Evolutionary conservation across 2,113 vertebrate genomes (phyloP).

Genomic region (Entomyzon cyanotis): DNA sequence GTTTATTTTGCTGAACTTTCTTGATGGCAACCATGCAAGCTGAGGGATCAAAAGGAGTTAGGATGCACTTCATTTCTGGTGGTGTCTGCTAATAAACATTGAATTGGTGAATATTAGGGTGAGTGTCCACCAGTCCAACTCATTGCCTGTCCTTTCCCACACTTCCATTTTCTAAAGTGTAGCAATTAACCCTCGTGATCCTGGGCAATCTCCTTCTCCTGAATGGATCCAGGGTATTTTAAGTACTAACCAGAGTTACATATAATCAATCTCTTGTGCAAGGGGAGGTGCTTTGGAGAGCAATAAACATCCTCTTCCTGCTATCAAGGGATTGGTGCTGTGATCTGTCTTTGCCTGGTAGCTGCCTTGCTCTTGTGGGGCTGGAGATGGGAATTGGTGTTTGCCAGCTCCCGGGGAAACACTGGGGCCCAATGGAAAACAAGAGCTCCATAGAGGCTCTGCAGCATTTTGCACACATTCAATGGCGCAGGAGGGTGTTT

Average conservation of each 20-base stretch:
- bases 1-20: not conserved
- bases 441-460: not conserved
- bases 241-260: not conserved
- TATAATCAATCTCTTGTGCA: not conserved
- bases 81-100: not conserved
- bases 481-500: not conserved
- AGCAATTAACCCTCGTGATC: not conserved
- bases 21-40: not conserved
- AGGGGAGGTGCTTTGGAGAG: not conserved
- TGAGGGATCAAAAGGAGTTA: not conserved
- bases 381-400: not conserved
- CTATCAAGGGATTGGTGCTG: not conserved
- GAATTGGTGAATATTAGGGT: not conserved
- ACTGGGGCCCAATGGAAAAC: accelerated
- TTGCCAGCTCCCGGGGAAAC: not conserved
- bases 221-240: not conserved
- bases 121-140: not conserved
- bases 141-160: not conserved
- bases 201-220: not conserved
- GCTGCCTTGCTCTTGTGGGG: not conserved
- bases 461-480: not conserved
- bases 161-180: not conserved
- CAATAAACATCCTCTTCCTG: slow-evolving; percentile 8
- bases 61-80: not conserved
- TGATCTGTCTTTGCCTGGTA: not conserved